Percentiles rank a stretch among this genome's conserved stretches.
Evolutionary conservation across 2,797 vertebrate genomes (phyloP).

Genomic region (Sternarchorhynchus goeldii): DNA sequence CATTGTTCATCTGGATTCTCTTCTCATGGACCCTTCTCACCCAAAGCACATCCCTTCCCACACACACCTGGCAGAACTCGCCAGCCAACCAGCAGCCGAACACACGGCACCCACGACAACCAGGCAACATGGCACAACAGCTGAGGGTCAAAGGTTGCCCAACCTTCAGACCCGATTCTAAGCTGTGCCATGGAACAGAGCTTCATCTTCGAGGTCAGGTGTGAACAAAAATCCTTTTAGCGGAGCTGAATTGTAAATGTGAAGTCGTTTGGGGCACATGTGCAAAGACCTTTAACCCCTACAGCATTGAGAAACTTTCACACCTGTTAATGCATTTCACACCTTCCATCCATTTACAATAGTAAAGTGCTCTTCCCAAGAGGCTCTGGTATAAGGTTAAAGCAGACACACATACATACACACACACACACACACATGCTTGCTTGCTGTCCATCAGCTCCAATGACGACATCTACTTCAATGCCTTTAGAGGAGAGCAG

Average conservation of each 20-base stretch:
- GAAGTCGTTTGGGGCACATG: conserved; percentile 7
- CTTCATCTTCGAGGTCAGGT: not conserved
- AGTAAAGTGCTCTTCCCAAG: conserved; percentile 9
- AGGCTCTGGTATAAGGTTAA: conserved; percentile 4
- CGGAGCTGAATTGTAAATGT: not conserved
- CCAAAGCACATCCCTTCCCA: not conserved
- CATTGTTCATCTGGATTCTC: no score
- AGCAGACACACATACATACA: conserved; percentile 8
- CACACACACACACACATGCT: not conserved
- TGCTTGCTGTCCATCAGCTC: not conserved
- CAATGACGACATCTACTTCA: no score
- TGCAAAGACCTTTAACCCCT: conserved; percentile 32
- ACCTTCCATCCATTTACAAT: not conserved
- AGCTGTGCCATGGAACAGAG: not conserved
- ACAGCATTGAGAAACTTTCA: conserved; percentile 32
- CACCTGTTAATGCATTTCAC: conserved; percentile 50
- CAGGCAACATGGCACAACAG: conserved; percentile 31
- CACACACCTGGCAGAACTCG: not conserved
- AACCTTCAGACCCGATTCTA: conserved; percentile 7
- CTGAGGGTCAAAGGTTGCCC: conserved; percentile 40
- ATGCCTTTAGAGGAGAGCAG: no score
- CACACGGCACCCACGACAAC: not conserved
- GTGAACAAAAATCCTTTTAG: not conserved
- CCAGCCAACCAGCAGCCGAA: conserved; percentile 1
- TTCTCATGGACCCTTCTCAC: not conserved